These are phyloP conservation scores for Oscheius sp. DNA, from an alignment of 2,888 invertebrate genomes.

Conservation along the genomic window DNA sequence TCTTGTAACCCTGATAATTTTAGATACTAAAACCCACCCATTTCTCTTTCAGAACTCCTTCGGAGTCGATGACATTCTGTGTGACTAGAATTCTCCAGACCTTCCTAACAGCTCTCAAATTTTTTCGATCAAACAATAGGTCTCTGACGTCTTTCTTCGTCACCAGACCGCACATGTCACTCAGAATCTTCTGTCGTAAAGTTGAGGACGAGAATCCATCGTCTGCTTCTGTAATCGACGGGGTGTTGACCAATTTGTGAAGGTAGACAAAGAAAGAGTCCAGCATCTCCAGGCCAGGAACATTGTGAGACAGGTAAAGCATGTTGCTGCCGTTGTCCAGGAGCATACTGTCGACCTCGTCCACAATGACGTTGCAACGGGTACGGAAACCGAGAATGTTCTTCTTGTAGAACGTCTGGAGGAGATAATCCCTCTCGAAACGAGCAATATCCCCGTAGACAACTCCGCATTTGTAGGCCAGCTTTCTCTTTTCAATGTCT, in stretches of 20 bases:
- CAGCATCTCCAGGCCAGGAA: slow-evolving; percentile 70
- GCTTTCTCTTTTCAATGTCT: slow-evolving; percentile 50
- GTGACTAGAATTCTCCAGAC: not conserved
- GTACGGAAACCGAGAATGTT: slow-evolving; percentile 64
- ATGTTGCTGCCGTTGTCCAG: slow-evolving; percentile 72
- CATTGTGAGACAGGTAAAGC: slow-evolving; percentile 70
- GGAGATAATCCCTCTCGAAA: slow-evolving; percentile 69
- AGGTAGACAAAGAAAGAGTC: slow-evolving; percentile 68
- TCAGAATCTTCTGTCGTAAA: not conserved
- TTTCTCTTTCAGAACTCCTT: slow-evolving; percentile 5
- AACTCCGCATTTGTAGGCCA: slow-evolving; percentile 65
- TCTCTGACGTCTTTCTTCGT: not conserved
- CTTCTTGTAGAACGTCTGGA: slow-evolving; percentile 68
- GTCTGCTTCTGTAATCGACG: not conserved
- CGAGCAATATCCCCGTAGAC: slow-evolving; percentile 70
- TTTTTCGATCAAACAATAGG: not conserved
- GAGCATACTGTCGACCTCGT: slow-evolving; percentile 73
- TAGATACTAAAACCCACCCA: too few relatives aligned
- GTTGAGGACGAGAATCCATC: not conserved
- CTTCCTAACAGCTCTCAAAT: not conserved
- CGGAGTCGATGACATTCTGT: not conserved
- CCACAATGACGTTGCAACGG: slow-evolving; percentile 69
- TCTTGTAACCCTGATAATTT: not conserved
- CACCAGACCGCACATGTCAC: slow-evolving; percentile 1
- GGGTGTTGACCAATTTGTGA: slow-evolving; percentile 65